Base-by-base conservation (phyloP, 1,140 invertebrate species). In the Drosophila ananassae region DNA sequence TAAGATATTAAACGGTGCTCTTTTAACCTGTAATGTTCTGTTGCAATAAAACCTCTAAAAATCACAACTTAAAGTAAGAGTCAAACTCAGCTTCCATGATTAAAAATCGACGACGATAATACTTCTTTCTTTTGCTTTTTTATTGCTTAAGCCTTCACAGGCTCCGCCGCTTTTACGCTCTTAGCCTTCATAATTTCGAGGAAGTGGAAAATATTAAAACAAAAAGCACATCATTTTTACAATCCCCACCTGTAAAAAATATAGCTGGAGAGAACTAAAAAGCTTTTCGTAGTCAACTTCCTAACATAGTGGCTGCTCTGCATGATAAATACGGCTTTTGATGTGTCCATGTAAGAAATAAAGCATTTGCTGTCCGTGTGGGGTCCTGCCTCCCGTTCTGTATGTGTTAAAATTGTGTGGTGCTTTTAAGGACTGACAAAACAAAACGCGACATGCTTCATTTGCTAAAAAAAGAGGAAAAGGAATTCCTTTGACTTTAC, bases 311-410 rank as follows among this genome's bases (percentile, higher is more conserved):
- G 84, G 59, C 59, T 77, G 58, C 73, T 74, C 48, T 67, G 60
- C 77, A 73, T 62, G 73, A 81, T 77, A 77, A 84, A 84, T 87
- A 73, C 60, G 56, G 81, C 62, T 85, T 71, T 66, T 83, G 60
- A 71, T 79, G 79, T 75, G 47, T 69, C 57, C 63, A 32, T 73
- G 52, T 66, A 39, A 39, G 53, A 59, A 53, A 62, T n/a, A 68
- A 63, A 50, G 47, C 41, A 59, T 61, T 67, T 53, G 52, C 56
- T 52, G 60, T 61, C 37, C 22, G 28, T 22, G 24, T 47, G 37
- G 1, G 34, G 44, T 50, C 10, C 55, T 56, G 8, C 13, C 25
- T 51, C 13, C 30, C 28, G 44, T 22, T 71, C 21, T 50, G 24
- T 68, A 51, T 72, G 34, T 62, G 67, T 61, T 21, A 21, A 46